phyloP scores from a whole-genome alignment of 92 coral and sea anemone species.

The Heteractis magnifica region DNA sequence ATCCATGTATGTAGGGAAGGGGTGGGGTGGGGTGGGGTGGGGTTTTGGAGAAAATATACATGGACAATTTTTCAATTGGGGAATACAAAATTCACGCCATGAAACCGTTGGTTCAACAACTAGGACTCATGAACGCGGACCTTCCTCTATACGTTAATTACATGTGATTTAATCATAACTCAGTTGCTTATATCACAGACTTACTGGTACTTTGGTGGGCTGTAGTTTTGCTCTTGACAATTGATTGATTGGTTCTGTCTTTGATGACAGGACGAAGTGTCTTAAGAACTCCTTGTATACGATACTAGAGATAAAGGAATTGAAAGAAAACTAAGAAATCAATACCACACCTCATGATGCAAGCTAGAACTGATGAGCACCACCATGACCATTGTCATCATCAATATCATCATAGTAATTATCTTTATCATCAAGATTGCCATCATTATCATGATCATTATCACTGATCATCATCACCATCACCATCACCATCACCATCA shows the following conservation, averaged over 20 bases:
- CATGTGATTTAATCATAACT: too few relatives aligned
- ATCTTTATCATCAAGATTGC: background rate
- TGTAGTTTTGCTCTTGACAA: constrained; percentile 81
- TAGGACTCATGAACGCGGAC: too few relatives aligned
- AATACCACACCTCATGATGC: background rate
- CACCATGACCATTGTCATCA: too few relatives aligned
- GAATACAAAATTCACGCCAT: too few relatives aligned
- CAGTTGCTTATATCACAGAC: background rate
- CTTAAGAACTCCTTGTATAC: constrained; percentile 91
- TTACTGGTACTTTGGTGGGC: constrained; percentile 80
- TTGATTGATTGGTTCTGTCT: constrained; percentile 46
- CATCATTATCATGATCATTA: background rate
- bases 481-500: background rate
- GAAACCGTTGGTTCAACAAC: too few relatives aligned
- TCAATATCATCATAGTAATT: too few relatives aligned
- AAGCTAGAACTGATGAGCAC: background rate
- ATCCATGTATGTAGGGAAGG: too few relatives aligned
- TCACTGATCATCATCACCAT: background rate
- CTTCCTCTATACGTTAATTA: too few relatives aligned
- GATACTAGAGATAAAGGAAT: constrained; percentile 47
- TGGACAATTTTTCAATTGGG: too few relatives aligned
- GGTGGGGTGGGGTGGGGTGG: too few relatives aligned
- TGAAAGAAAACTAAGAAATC: background rate
- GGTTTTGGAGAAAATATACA: too few relatives aligned
- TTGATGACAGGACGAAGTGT: constrained; percentile 74